Evolutionary conservation across 2,113 vertebrate species (phyloP).

Genomic region (Apistogramma diplotaenia): DNA sequence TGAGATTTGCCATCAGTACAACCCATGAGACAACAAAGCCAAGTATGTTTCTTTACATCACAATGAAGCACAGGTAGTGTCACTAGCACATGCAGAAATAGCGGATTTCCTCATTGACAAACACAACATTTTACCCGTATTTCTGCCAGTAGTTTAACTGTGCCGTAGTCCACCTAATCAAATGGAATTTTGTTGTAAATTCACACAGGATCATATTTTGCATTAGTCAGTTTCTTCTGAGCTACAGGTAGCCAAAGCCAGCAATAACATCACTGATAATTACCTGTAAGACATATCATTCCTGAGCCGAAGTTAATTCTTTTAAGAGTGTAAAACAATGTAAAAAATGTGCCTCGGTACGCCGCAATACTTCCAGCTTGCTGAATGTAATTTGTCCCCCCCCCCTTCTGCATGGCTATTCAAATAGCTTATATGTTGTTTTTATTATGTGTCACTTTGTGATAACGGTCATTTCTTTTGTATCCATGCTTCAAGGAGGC

Average conservation of each 20-base stretch:
- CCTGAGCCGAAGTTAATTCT: slow-evolving; percentile 6
- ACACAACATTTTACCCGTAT: background rate
- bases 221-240: slow-evolving; percentile 12
- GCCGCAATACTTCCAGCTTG: slow-evolving; percentile 65
- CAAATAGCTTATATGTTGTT: slow-evolving; percentile 8
- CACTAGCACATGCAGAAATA: slow-evolving; percentile 43
- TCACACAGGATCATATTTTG: slow-evolving; percentile 3
- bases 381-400: slow-evolving; percentile 60
- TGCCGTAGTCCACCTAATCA: background rate
- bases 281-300: slow-evolving; percentile 16
- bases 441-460: slow-evolving; percentile 33
- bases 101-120: slow-evolving; percentile 9
- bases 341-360: slow-evolving; percentile 65
- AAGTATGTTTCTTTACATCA: slow-evolving; percentile 19
- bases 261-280: slow-evolving; percentile 58
- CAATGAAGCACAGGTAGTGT: slow-evolving; percentile 52
- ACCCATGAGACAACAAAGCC: slow-evolving; percentile 5
- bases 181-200: background rate
- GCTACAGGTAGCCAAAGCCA: slow-evolving; percentile 29
- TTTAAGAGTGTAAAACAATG: slow-evolving; percentile 40
- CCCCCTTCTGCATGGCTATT: slow-evolving; percentile 54
- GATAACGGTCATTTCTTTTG: slow-evolving; percentile 26
- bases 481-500: slow-evolving; percentile 21
- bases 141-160: background rate
- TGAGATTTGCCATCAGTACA: background rate